Evolutionary conservation across 2,797 vertebrate species (phyloP), one percentile per base, ranked within the genome.

Genomic region (Sebastes trivittatus): DNA sequence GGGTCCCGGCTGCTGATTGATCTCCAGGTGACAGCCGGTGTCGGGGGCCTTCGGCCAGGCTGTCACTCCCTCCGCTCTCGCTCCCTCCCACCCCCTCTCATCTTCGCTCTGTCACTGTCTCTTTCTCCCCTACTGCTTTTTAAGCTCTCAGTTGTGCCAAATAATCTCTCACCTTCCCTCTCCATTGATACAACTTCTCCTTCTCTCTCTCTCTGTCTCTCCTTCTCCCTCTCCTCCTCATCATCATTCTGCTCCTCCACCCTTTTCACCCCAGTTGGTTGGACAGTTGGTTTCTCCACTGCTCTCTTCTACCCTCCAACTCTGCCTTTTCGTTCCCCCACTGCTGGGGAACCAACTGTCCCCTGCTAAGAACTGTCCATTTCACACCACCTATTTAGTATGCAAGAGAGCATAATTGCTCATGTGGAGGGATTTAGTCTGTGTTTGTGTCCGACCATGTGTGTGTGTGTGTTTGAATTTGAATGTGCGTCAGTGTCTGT

Each of bases 1-100:
- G 4, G 69, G 75, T 87, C 81, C 83, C 32, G 64, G 80, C 63
- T 77, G 80, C 88, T 92, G 95, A 93, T 92, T 92, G 93, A 95
- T 93, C 92, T 94, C 83, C 85, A 92, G 91, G 91, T 95, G 94
- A 95, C 93, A 94, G 93, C 78, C 54, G 61, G 89, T 93, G 93
- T 95, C 90, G 61, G 78, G 87, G 91, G 83, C 91, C 87, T 65
- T 81, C 78, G 20, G 87, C 89, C 93, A 92, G 82, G 56, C 92
- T 92, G 88, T 90, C 91, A 91, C 74, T 77, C 71, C 77, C 80
- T 49, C 60, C 22, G 0, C 71, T 79, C 69, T 56, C 74, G 49
- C 29, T 23, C 71, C 73, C 74, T 58, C 62, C 34, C 30, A 4
- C 38, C 61, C 59, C 36, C 13, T 46, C 46, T 73, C 78, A 59